Conservation (phyloP, 2,888 invertebrate genomes). For the Meteorus cinctellus region DNA sequence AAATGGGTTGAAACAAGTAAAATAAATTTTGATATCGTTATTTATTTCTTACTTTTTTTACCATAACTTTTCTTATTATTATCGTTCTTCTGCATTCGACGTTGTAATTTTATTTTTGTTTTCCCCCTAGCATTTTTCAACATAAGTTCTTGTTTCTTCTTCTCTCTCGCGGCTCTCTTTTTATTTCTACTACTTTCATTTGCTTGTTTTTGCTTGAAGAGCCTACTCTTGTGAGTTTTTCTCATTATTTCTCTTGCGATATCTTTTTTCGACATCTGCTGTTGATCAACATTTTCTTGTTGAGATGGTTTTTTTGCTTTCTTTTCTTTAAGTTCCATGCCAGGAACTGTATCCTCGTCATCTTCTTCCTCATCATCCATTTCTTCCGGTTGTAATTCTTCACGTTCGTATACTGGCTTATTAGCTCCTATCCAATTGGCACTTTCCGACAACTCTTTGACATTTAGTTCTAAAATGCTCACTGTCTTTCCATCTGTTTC, state of each 20-base stretch:
- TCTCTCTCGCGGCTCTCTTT: conserved; percentile 45
- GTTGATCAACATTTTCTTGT: conserved; percentile 59
- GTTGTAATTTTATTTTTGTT: conserved; percentile 75
- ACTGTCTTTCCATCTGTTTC: conserved; percentile 86
- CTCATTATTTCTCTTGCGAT: conserved; percentile 83
- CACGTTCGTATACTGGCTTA: conserved; percentile 71
- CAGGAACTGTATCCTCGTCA: conserved; percentile 71
- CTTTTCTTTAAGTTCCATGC: conserved; percentile 74
- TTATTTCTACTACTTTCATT: conserved; percentile 77
- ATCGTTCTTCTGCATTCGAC: conserved; percentile 49
- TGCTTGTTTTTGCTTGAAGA: conserved; percentile 84
- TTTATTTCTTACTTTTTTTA: conserved; percentile 25
- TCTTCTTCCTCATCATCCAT: conserved; percentile 68
- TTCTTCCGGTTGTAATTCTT: conserved; percentile 57
- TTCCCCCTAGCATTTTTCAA: conserved; percentile 42
- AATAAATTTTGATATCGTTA: conserved; percentile 28
- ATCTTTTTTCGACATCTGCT: conserved; percentile 78
- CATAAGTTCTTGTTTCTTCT: conserved; percentile 46
- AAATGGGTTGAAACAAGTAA: conserved; percentile 48
- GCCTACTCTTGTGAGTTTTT: conserved; percentile 84
- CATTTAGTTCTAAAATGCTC: conserved; percentile 84
- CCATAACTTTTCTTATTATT: conserved; percentile 28
- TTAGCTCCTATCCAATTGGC: conserved; percentile 85
- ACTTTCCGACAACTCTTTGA: conserved; percentile 81
- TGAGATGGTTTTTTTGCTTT: conserved; percentile 20